Base-by-base conservation (phyloP, 2,888 invertebrate species). In the Hofmannophila pseudospretella region DNA sequence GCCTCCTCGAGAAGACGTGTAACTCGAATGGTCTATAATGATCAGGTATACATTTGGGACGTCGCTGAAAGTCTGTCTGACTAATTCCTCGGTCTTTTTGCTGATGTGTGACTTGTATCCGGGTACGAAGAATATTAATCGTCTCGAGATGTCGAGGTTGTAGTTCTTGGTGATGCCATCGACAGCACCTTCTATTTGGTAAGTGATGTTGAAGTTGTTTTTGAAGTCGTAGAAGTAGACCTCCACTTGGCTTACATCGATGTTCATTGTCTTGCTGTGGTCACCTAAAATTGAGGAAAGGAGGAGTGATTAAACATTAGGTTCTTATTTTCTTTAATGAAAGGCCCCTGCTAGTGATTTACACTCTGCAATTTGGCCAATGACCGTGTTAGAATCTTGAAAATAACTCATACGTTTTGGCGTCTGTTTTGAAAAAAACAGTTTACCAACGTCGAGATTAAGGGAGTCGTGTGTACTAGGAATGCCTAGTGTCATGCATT, bases 151-250 rank as follows among this genome's bases (percentile, higher is more conserved):
- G 35, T 85, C 85, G 1, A 85, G 45, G 38, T 78, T 80, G 47
- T 80, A 79, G 7, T 46, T 45, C 2, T 47, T 44, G 1, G 67
- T 71, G 38, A 86, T 61, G 1, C 67, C 67, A 26, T 69, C 61
- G 0, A 59, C 64, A 0, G 80, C 81, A 1, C 45, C 49, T 9
- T 72, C 63, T 9, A 84, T 72, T 0, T 65, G 69, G 32, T 59
- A 76, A 1, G 62, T 65, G 4, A 74, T 42, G 47, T 81, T 79
- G 47, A 67, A 69, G 41, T 82, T 72, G 43, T 82, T 81, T 31
- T 75, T 58, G 58, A 86, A 85, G 46, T 86, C 86, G 49, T 85
- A 84, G 52, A 85, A 70, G 50, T 67, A 84, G 1, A 84, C 59
- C 41, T 69, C 61, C 0, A 71, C 54, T 32, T 70, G 70, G 38